Evolutionary conservation across 2,888 invertebrate species (phyloP), one percentile per base, ranked within the genome.

Genomic region (Drosophila atripex): DNA sequence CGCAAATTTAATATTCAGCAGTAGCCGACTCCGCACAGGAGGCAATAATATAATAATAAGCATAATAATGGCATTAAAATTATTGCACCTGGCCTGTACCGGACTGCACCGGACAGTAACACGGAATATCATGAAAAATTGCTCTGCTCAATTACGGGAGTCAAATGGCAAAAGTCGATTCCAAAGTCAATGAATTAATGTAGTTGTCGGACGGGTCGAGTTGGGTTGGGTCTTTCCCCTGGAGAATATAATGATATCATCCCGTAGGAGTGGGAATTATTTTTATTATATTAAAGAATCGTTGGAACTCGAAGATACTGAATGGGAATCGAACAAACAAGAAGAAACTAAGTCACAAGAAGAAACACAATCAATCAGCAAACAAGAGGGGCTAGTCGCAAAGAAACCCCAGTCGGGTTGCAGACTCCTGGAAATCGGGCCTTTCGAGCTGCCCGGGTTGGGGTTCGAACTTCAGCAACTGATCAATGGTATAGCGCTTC

Each of bases 381-480:
- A 52, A 12, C 3, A 18, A 35, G 9, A 6, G 3, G 11, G 41
- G 9, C 43, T 66, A 79, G 9, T 66, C 16, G n/a, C 11, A 21
- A 0, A 79, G 9, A 23, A 46, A 76, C 46, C 25, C 46, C 52
- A n/a, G 58, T 21, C 28, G 41, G 32, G 3, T 3, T 1, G 50
- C 23, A 3, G 12, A 14, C 16, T 38, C 18, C 1, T 23, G 1
- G 1, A 77, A 8, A 3, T 7, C 2, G 0, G 64, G 80, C 7
- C 54, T 23, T 12, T 57, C 25, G 3, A 77, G 45, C 0, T 73
- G 45, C 0, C 47, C 14, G 1, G 78, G 78, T 16, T 80, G 64
- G 0, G 82, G 78, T 50, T 78, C 78, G 16, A 69, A 7, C 0
- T 57, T 8, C 5, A 79, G 63, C 55, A 79, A 52, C 38, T 80